Conservation (phyloP, 2,888 invertebrate genomes). For the Pelosia muscerda region DNA sequence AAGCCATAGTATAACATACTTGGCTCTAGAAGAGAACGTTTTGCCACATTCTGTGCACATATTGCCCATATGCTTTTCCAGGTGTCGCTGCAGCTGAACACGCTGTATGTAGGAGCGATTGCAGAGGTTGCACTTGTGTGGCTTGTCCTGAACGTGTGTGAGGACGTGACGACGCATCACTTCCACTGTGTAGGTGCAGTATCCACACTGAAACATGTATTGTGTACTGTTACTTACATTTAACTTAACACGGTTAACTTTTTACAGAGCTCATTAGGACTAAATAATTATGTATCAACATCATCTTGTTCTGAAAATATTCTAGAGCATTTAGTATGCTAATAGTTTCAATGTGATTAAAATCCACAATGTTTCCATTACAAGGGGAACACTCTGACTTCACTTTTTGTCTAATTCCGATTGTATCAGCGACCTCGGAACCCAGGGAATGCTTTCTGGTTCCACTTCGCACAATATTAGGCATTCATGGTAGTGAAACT, state of each 20-base stretch:
- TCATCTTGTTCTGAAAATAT: no score
- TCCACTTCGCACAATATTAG: no score
- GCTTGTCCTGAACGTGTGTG: conserved; percentile 86
- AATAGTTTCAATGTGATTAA: no score
- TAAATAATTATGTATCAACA: no score
- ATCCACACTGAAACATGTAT: conserved; percentile 88
- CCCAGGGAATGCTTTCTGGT: no score
- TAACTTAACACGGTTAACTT: background rate
- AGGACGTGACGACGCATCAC: conserved; percentile 92
- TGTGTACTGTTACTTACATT: background rate
- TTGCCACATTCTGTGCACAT: conserved; percentile 82
- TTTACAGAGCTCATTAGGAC: background rate
- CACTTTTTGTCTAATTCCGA: no score
- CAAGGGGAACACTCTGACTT: no score
- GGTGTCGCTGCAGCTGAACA: conserved; percentile 92
- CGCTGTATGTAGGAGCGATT: conserved; percentile 94
- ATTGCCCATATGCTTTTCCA: conserved; percentile 91
- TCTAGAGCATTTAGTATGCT: no score
- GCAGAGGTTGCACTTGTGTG: conserved; percentile 89
- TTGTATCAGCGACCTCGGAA: no score
- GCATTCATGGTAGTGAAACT: no score
- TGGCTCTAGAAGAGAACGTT: conserved; percentile 62
- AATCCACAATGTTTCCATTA: no score
- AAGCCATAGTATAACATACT: conserved; percentile 16
- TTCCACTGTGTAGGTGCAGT: conserved; percentile 93